Percentiles rank a stretch among this genome's conserved stretches.
Evolutionary conservation across 1,140 invertebrate species (phyloP).

Genomic region (Trichoplusia ni): DNA sequence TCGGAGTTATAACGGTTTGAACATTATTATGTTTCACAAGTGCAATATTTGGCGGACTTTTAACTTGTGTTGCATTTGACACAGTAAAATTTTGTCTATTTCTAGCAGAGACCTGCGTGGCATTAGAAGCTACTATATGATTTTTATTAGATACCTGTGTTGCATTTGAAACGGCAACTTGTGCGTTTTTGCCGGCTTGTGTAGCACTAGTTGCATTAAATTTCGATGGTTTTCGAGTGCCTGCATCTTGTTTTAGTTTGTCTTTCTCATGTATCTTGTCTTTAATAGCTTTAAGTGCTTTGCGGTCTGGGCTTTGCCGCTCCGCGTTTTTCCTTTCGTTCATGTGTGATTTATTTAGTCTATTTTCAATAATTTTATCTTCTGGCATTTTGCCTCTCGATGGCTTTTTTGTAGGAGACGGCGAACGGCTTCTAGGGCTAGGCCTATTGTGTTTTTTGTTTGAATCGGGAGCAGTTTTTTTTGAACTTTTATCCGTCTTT

Average conservation of each 20-base stretch:
- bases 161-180: too few species aligned
- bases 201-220: not conserved
- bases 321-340: constrained; percentile 12
- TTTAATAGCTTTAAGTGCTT: constrained; percentile 2
- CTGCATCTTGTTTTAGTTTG: not conserved
- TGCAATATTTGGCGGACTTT: not conserved
- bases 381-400: not conserved
- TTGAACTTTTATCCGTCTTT: not conserved
- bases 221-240: not conserved
- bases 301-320: too few species aligned
- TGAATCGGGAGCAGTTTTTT: not conserved
- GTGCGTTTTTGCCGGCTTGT: not conserved
- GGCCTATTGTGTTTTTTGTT: not conserved
- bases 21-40: constrained; percentile 4
- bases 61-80: constrained; percentile 2
- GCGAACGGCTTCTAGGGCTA: constrained; percentile 5
- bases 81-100: not conserved
- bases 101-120: not conserved
- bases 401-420: constrained; percentile 22
- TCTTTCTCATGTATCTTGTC: constrained; percentile 16
- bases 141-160: too few species aligned
- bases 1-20: not conserved
- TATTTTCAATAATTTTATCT: too few species aligned
- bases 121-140: too few species aligned
- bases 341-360: not conserved